Evolutionary conservation across 2,797 vertebrate genomes (phyloP).

Genomic region (Notoglanidium macrostoma): DNA sequence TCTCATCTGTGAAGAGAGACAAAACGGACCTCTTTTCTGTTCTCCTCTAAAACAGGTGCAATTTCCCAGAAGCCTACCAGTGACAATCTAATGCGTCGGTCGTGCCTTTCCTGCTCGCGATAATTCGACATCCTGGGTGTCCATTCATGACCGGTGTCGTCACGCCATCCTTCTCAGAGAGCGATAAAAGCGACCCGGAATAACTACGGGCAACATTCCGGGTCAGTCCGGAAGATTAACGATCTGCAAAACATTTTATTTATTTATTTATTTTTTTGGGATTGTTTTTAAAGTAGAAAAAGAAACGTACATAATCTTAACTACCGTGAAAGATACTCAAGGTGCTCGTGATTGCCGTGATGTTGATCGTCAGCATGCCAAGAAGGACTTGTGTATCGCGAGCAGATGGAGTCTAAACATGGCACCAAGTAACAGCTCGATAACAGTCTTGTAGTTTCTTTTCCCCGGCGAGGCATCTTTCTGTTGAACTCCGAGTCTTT

Average conservation of each 20-base stretch:
- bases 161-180: neutral
- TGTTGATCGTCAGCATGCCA: slow-evolving; percentile 12
- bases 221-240: neutral
- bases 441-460: neutral
- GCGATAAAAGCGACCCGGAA: neutral
- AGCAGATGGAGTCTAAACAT: slow-evolving; percentile 24
- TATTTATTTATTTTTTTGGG: too few species aligned
- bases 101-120: neutral
- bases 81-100: neutral
- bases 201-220: neutral
- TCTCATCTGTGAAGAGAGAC: neutral
- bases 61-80: neutral
- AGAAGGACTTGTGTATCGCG: neutral
- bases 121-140: neutral
- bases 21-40: neutral
- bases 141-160: neutral
- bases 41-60: neutral
- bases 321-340: neutral
- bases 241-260: too few species aligned
- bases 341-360: neutral
- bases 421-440: neutral
- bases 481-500: neutral
- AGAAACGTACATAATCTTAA: neutral
- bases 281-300: neutral
- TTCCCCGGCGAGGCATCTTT: neutral